These are phyloP conservation scores for Dendrophyllia cribrosa DNA, from an alignment of 64 coral and sea anemone genomes.

Conservation along the genomic window DNA sequence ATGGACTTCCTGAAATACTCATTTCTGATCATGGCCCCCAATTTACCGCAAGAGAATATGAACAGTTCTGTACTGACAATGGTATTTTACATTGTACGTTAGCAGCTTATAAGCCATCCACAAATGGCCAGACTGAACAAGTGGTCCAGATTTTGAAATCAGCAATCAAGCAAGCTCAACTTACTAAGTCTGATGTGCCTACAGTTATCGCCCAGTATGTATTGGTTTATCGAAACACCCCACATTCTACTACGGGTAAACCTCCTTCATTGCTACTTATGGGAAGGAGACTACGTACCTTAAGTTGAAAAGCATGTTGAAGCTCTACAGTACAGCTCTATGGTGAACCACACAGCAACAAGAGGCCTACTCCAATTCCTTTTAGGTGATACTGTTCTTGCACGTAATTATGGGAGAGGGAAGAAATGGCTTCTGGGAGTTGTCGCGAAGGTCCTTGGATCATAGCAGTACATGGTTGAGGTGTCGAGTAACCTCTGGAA, in stretches of 20 bases:
- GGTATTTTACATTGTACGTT: constrained; percentile 46
- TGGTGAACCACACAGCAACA: constrained; percentile 30
- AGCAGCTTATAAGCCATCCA: constrained; percentile 41
- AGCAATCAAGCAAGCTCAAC: constrained; percentile 22
- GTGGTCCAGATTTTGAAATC: constrained; percentile 65
- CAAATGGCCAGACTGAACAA: constrained; percentile 66
- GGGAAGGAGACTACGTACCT: constrained; percentile 26
- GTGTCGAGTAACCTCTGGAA: constrained; percentile 9
- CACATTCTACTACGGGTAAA: constrained; percentile 56
- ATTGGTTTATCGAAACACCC: constrained; percentile 51
- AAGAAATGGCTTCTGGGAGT: constrained; percentile 56
- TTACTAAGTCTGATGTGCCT: constrained; percentile 48
- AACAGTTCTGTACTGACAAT: constrained; percentile 43
- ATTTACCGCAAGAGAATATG: constrained; percentile 50
- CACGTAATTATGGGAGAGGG: constrained; percentile 45
- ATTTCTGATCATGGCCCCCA: constrained; percentile 54
- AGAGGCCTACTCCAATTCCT: constrained; percentile 36
- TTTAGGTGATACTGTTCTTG: constrained; percentile 38
- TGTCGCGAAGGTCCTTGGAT: constrained; percentile 38
- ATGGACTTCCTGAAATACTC: constrained; percentile 47
- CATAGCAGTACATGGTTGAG: constrained; percentile 26
- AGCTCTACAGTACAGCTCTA: constrained; percentile 41
- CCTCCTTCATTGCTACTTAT: constrained; percentile 38
- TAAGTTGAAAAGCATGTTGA: constrained; percentile 37
- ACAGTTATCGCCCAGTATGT: constrained; percentile 24